A percentile compares a stretch with the other conserved stretches of the same genome.
phyloP scores from a whole-genome alignment of 2,888 invertebrate genomes.

The Agrotis exclamationis region DNA sequence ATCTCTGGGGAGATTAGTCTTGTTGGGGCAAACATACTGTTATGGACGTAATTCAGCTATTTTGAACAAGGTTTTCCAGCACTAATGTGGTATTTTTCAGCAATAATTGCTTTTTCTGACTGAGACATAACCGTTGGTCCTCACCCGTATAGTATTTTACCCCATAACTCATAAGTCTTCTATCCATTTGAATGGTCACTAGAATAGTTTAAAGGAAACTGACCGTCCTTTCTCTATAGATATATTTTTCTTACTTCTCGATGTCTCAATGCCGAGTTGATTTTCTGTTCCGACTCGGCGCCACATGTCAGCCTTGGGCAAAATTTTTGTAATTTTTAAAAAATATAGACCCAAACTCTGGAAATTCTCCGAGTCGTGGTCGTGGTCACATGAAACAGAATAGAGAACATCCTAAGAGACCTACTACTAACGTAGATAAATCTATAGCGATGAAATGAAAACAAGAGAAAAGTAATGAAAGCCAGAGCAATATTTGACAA shows the following conservation, averaged over 20 bases:
- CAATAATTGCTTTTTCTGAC: background rate
- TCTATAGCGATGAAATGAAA: background rate
- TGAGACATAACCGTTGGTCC: background rate
- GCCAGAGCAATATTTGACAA: background rate
- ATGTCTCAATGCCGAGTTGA: background rate
- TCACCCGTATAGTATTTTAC: background rate
- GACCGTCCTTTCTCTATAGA: background rate
- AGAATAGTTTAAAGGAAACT: background rate
- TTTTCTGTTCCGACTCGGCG: background rate
- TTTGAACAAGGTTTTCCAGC: slow-evolving; percentile 4
- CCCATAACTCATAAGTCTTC: no score
- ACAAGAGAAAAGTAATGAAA: background rate
- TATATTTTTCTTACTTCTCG: background rate
- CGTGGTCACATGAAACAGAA: no score
- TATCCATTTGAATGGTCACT: background rate
- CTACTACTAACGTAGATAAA: no score
- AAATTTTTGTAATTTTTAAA: background rate
- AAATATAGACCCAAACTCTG: background rate
- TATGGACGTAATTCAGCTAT: slow-evolving; percentile 20
- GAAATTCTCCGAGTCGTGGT: background rate
- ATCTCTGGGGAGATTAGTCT: slow-evolving; percentile 29
- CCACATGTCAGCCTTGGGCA: background rate
- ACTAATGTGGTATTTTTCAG: background rate
- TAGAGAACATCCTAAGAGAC: no score
- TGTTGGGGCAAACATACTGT: slow-evolving; percentile 15